Evolutionary conservation across 1,140 invertebrate species (phyloP).

Genomic region (Mizuhopecten yessoensis): DNA sequence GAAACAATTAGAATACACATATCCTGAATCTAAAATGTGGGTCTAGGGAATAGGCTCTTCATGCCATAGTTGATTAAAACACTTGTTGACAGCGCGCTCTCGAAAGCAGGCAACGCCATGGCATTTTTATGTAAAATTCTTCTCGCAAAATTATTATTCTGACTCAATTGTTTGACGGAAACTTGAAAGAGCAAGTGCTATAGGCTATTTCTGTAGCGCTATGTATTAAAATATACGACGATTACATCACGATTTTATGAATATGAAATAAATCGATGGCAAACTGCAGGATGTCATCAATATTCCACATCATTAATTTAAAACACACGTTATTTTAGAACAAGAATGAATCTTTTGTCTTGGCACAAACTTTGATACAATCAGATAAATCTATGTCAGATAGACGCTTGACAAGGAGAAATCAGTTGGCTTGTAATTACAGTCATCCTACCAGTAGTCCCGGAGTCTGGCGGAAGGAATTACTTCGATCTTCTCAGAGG

Average conservation of each 20-base stretch:
- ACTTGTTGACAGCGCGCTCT: conserved; percentile 23
- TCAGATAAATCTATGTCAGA: conserved; percentile 23
- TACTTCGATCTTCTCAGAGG: conserved; percentile 4
- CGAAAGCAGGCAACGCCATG: background rate
- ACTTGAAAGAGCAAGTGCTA: background rate
- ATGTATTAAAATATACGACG: conserved; percentile 14
- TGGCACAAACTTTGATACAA: conserved; percentile 20
- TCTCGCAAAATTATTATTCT: background rate
- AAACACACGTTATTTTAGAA: conserved; percentile 1
- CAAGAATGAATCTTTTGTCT: conserved; percentile 27
- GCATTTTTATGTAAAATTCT: background rate
- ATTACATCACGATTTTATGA: conserved; percentile 1
- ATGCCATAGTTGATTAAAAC: background rate
- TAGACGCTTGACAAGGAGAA: conserved; percentile 20
- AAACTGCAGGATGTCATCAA: conserved; percentile 15
- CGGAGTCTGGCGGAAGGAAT: conserved; percentile 13
- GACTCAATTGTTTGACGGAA: conserved; percentile 27
- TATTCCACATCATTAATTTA: conserved; percentile 35
- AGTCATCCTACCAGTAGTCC: background rate
- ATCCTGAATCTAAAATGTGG: background rate
- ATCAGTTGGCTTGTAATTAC: background rate
- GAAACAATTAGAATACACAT: conserved; percentile 35
- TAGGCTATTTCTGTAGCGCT: background rate
- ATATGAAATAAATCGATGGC: conserved; percentile 11
- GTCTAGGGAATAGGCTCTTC: conserved; percentile 13